Conservation (phyloP, 2,888 invertebrate genomes). For the Yponomeuta cagnagella region DNA sequence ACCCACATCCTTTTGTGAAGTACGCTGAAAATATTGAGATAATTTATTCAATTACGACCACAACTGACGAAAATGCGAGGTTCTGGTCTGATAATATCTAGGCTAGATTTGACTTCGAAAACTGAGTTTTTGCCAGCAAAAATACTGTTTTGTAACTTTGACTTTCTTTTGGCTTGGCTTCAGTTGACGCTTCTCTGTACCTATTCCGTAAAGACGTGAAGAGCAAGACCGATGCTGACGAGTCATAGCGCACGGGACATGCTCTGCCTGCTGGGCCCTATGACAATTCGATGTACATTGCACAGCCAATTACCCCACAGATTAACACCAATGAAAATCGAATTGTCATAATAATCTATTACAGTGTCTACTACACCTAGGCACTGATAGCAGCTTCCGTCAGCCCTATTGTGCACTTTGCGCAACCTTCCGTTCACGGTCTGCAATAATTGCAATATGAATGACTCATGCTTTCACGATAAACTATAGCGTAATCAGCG, state of each 20-base stretch:
- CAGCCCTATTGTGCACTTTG: not conserved
- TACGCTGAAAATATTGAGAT: not conserved
- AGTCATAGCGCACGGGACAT: too few relatives aligned
- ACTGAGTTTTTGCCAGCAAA: not conserved
- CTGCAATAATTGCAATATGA: not conserved
- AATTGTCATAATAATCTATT: too few relatives aligned
- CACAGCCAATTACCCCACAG: too few relatives aligned
- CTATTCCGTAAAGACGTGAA: too few relatives aligned
- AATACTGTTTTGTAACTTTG: not conserved
- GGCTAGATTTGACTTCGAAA: not conserved
- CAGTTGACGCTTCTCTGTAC: too few relatives aligned
- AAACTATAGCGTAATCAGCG: too few relatives aligned
- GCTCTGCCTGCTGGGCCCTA: too few relatives aligned
- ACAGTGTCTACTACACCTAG: not conserved
- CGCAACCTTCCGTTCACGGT: not conserved
- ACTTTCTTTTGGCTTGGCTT: too few relatives aligned
- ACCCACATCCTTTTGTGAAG: not conserved
- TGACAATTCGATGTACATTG: too few relatives aligned
- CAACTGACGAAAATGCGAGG: slow-evolving; percentile 4
- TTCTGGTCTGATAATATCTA: slow-evolving; percentile 4
- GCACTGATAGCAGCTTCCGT: not conserved
- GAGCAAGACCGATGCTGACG: too few relatives aligned
- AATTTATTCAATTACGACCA: slow-evolving; percentile 4
- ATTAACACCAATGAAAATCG: too few relatives aligned
- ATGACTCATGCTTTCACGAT: not conserved